Evolutionary conservation across 2,888 invertebrate species (phyloP).

Genomic region (Troides helena): DNA sequence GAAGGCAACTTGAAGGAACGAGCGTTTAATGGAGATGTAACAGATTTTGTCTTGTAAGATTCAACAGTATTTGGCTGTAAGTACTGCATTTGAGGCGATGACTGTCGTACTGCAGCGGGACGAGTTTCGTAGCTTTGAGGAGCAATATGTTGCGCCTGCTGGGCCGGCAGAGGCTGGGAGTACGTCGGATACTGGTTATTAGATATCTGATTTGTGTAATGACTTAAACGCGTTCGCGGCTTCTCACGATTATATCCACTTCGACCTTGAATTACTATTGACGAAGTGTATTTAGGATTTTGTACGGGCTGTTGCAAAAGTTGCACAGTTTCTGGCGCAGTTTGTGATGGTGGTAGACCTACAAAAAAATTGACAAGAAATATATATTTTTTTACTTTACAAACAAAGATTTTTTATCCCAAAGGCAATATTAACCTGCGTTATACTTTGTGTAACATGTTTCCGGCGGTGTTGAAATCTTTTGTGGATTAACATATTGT

Average conservation of each 20-base stretch:
- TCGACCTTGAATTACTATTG: conserved; percentile 62
- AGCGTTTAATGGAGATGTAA: conserved; percentile 39
- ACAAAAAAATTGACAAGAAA: conserved; percentile 13
- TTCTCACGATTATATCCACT: conserved; percentile 63
- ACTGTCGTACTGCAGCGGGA: conserved; percentile 35
- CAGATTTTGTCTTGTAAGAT: conserved; percentile 56
- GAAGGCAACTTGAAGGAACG: conserved; percentile 75
- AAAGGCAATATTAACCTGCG: conserved; percentile 47
- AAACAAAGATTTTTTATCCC: conserved; percentile 8
- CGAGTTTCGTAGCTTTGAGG: conserved; percentile 37
- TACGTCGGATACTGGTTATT: conserved; percentile 56
- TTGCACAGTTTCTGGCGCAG: conserved; percentile 75
- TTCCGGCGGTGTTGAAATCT: conserved; percentile 58
- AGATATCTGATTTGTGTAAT: conserved; percentile 48
- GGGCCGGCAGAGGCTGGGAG: conserved; percentile 41
- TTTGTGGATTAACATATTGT: conserved; percentile 57
- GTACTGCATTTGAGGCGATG: conserved; percentile 61
- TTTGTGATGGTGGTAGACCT: conserved; percentile 71
- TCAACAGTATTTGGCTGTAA: conserved; percentile 55
- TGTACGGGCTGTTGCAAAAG: conserved; percentile 69
- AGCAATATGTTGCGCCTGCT: conserved; percentile 34
- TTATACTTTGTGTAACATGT: conserved; percentile 61
- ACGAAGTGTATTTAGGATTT: conserved; percentile 61
- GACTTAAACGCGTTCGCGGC: conserved; percentile 52
- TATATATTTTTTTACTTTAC: conserved; percentile 7